These are phyloP conservation scores for Podarcis raffonei DNA, from an alignment of 2,113 vertebrate species.

Conservation along the genomic window DNA sequence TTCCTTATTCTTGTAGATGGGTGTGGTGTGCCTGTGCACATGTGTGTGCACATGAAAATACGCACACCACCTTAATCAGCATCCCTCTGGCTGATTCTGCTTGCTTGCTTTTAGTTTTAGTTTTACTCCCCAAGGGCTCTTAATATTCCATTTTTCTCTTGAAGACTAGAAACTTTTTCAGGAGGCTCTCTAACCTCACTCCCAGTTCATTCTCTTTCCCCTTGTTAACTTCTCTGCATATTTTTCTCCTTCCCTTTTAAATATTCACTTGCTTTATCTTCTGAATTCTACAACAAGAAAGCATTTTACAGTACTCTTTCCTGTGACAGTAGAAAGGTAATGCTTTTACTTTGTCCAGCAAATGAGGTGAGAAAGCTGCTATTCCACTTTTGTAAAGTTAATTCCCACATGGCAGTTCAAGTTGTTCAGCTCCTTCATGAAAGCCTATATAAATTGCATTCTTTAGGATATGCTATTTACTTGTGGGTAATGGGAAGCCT, in stretches of 20 bases:
- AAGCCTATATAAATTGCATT: slow-evolving; percentile 24
- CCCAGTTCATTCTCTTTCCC: slow-evolving; percentile 24
- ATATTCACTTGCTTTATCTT: neutral
- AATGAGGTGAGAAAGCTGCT: neutral
- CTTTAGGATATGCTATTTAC: slow-evolving; percentile 5
- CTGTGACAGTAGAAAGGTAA: too few species aligned
- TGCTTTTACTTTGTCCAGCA: slow-evolving; percentile 27
- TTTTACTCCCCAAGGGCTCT: neutral
- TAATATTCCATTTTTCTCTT: slow-evolving; percentile 1
- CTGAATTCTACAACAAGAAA: neutral
- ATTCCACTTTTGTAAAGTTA: slow-evolving; percentile 16
- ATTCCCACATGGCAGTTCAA: slow-evolving; percentile 20
- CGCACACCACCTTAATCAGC: neutral
- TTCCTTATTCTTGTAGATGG: neutral
- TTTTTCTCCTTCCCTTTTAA: slow-evolving; percentile 29
- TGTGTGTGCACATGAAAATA: too few species aligned
- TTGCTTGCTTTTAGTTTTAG: neutral
- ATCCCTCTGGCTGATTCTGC: neutral
- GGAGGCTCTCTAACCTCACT: slow-evolving; percentile 19
- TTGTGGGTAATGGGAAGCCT: slow-evolving; percentile 23
- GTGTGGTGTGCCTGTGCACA: too few species aligned
- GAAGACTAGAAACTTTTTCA: slow-evolving; percentile 38
- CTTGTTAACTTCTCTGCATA: slow-evolving; percentile 45
- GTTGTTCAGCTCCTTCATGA: slow-evolving; percentile 19
- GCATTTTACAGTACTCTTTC: neutral